phyloP scores from a whole-genome alignment of 2,888 invertebrate genomes.

The Galerucella nymphaeae region DNA sequence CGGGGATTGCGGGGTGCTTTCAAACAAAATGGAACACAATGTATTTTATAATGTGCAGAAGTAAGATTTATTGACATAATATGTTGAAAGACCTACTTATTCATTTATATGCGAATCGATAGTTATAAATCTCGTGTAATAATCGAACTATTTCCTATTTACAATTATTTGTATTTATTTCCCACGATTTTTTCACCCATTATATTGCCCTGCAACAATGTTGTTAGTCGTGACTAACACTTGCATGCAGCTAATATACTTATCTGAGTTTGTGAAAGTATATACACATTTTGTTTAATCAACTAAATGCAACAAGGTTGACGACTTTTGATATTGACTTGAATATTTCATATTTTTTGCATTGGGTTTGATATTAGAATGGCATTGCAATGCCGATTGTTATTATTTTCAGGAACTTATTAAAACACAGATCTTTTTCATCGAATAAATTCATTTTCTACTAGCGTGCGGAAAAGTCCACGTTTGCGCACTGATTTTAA shows the following conservation, averaged over 20 bases:
- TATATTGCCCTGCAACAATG: neutral
- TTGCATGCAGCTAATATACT: neutral
- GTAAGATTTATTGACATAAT: too few species aligned
- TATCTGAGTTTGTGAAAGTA: conserved; percentile 3
- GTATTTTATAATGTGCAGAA: too few species aligned
- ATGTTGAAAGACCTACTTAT: too few species aligned
- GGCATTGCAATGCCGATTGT: neutral
- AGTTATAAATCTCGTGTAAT: neutral
- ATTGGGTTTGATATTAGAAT: neutral
- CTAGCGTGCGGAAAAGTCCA: too few species aligned
- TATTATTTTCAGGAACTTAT: neutral
- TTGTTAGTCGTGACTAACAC: neutral
- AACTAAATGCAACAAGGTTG: conserved; percentile 2
- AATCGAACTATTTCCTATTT: neutral
- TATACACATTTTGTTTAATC: conserved; percentile 2
- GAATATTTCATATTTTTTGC: neutral
- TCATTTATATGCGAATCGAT: too few species aligned
- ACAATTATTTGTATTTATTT: neutral
- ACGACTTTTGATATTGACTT: conserved; percentile 3
- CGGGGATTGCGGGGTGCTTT: too few species aligned
- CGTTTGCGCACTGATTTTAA: too few species aligned
- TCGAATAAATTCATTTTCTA: neutral
- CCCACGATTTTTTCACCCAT: neutral
- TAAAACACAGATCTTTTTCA: too few species aligned
- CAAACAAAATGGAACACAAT: too few species aligned